Conservation (phyloP, 2,797 vertebrate species). For the Columba guinea region DNA sequence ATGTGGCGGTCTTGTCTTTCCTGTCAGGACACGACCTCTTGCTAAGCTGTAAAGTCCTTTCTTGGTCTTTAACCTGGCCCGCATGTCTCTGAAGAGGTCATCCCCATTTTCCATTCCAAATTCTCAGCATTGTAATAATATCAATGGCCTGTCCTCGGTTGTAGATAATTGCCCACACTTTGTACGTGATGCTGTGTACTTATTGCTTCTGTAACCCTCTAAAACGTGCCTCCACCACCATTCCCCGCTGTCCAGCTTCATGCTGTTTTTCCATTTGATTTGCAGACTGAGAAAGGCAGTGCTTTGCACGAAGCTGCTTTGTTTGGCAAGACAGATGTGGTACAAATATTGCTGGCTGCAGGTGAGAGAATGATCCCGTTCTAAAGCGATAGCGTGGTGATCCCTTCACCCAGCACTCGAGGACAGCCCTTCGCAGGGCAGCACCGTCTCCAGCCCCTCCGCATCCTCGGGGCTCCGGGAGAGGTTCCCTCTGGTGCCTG, state of each 20-base stretch:
- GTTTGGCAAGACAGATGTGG: constrained; percentile 96
- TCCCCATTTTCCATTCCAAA: not conserved
- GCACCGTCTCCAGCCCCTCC: not conserved
- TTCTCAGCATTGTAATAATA: not conserved
- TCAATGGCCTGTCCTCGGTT: not conserved
- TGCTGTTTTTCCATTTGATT: constrained; percentile 74
- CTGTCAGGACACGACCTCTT: not conserved
- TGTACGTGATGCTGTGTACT: not conserved
- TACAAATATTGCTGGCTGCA: constrained; percentile 93
- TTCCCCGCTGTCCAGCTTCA: constrained; percentile 55
- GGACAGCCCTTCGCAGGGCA: not conserved
- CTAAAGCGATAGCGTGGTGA: not conserved
- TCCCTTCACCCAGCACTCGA: not conserved
- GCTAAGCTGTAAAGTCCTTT: not conserved
- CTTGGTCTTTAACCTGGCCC: not conserved
- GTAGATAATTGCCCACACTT: not conserved
- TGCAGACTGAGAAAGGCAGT: constrained; percentile 98
- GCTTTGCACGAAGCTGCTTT: constrained; percentile 98
- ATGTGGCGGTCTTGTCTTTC: not conserved
- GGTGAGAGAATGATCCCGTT: constrained; percentile 82
- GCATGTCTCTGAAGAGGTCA: not conserved
- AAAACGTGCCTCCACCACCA: constrained; percentile 13
- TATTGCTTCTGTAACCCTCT: constrained; percentile 45
- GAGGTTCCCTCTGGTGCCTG: not conserved
- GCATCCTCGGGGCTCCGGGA: not conserved